Conservation (phyloP, 2,113 vertebrate species). For the Petaurus breviceps region DNA sequence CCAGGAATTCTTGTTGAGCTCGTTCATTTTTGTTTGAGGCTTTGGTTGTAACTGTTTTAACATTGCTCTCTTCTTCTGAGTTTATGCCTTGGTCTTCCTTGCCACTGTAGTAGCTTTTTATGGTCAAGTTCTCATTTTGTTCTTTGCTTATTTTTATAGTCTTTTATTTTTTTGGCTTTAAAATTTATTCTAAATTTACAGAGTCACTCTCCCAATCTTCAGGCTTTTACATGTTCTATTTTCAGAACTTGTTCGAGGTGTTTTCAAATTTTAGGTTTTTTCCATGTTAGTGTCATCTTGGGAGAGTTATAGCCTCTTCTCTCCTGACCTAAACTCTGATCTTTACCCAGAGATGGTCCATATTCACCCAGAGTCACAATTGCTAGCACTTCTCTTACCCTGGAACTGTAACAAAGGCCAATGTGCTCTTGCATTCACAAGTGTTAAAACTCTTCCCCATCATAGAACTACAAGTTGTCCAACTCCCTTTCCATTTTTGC, state of each 20-base stretch:
- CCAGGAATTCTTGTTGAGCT: background rate
- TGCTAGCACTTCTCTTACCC: background rate
- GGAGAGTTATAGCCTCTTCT: background rate
- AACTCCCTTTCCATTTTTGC: background rate
- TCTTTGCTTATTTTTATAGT: background rate
- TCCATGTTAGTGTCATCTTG: background rate
- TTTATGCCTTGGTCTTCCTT: background rate
- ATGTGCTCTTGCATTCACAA: background rate
- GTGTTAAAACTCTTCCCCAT: background rate
- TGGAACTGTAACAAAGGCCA: background rate
- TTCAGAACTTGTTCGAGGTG: background rate
- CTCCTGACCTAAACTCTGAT: background rate
- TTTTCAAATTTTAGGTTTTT: background rate
- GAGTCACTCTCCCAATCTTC: background rate
- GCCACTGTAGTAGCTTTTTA: background rate
- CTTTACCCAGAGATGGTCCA: background rate
- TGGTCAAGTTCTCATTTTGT: background rate
- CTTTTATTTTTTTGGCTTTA: background rate
- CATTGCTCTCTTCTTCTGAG: background rate
- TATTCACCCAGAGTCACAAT: background rate
- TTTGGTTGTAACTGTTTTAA: background rate
- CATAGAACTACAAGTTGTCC: background rate
- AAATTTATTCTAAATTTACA: background rate
- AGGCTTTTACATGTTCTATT: background rate
- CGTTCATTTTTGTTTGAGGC: background rate